Evolutionary conservation across 2,888 invertebrate genomes (phyloP).

Genomic region (Teleiodes luculella): DNA sequence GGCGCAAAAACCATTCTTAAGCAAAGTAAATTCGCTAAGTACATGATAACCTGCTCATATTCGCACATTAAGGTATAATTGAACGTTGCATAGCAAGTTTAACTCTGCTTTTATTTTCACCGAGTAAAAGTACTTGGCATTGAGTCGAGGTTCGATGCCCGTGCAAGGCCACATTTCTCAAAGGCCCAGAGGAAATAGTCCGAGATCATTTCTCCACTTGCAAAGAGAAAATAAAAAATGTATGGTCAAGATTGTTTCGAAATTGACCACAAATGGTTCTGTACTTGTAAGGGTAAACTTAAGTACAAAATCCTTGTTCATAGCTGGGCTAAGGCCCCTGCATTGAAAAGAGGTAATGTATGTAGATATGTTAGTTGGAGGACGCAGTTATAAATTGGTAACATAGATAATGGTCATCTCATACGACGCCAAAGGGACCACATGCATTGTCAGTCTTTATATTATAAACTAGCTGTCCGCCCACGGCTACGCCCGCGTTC

Average conservation of each 20-base stretch:
- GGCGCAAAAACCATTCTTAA: not conserved
- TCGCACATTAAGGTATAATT: constrained; percentile 14
- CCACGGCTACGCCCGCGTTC: no score
- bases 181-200: constrained; percentile 42
- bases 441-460: no score
- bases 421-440: no score
- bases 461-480: no score
- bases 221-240: constrained; percentile 37
- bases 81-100: constrained; percentile 17
- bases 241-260: not conserved
- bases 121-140: constrained; percentile 39
- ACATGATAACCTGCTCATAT: constrained; percentile 4
- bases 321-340: no score
- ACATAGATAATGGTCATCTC: no score
- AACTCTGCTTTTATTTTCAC: constrained; percentile 35
- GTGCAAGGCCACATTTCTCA: constrained; percentile 68
- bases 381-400: no score
- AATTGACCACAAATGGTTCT: not conserved
- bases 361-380: no score
- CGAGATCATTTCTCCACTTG: constrained; percentile 65
- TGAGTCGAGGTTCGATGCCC: constrained; percentile 54
- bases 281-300: no score
- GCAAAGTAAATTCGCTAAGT: constrained; percentile 12
- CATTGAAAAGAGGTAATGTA: no score
- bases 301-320: no score